Evolutionary conservation across 2,888 invertebrate species (phyloP).

Genomic region (Yponomeuta sedellus): DNA sequence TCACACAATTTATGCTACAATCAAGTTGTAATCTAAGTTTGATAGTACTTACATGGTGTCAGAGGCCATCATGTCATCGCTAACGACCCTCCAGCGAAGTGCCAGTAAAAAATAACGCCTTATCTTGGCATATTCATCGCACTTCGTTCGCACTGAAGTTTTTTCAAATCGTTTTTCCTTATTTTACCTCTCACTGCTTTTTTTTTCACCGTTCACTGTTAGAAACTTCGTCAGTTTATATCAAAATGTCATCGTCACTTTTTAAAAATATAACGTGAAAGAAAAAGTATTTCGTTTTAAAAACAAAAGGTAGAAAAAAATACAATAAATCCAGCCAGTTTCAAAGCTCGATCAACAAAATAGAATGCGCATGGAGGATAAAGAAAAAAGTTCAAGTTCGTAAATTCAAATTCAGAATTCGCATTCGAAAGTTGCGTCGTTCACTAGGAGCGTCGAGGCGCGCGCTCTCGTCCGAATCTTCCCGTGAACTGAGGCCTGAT

Average conservation of each 20-base stretch:
- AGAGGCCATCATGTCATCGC: background rate
- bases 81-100: background rate
- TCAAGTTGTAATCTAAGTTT: background rate
- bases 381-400: background rate
- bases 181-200: background rate
- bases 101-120: background rate
- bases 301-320: background rate
- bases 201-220: background rate
- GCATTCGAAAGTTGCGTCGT: background rate
- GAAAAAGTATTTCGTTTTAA: background rate
- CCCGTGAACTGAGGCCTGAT: background rate
- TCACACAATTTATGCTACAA: no score
- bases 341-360: no score
- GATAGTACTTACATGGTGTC: background rate
- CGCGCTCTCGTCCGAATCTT: background rate
- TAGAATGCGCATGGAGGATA: background rate
- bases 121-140: constrained; percentile 3
- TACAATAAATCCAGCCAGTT: background rate
- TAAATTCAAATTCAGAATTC: background rate
- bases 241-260: no score
- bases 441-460: background rate
- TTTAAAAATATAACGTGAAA: background rate
- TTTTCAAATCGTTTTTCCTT: background rate
- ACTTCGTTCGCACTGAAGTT: background rate
- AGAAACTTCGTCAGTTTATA: background rate